These are phyloP conservation scores for Amphiura filiformis DNA, from an alignment of 35 echinoderm and acorn worm genomes.

Conservation along the genomic window DNA sequence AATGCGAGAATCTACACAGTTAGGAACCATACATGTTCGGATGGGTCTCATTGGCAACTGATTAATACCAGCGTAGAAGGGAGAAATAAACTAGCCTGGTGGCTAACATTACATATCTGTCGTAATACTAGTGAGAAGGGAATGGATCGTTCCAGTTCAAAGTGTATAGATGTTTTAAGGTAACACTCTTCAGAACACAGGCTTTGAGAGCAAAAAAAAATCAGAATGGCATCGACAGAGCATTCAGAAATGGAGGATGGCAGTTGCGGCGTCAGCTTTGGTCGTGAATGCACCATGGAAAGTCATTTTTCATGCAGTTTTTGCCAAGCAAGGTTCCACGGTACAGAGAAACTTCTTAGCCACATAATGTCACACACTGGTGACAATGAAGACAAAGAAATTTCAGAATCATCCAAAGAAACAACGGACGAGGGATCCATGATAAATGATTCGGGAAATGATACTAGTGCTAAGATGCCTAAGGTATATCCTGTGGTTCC, in stretches of 20 bases:
- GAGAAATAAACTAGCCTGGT: too few relatives aligned
- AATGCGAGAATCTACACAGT: too few relatives aligned
- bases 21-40: too few relatives aligned
- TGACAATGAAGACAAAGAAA: background rate
- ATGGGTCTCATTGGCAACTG: too few relatives aligned
- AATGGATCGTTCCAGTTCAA: too few relatives aligned
- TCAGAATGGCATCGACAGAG: background rate
- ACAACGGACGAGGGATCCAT: background rate
- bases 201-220: too few relatives aligned
- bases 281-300: background rate
- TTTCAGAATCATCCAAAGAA: background rate
- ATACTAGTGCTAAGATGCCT: background rate
- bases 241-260: background rate
- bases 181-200: too few relatives aligned
- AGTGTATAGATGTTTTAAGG: too few relatives aligned
- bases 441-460: background rate
- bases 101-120: too few relatives aligned
- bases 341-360: background rate
- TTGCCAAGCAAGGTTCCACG: background rate
- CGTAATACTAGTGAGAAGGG: too few relatives aligned
- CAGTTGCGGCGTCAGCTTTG: background rate
- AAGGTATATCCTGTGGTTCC: background rate
- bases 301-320: background rate
- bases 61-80: too few relatives aligned
- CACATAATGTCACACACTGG: background rate